Evolutionary conservation across 2,797 vertebrate species (phyloP).

Genomic region (Somateria mollissima): DNA sequence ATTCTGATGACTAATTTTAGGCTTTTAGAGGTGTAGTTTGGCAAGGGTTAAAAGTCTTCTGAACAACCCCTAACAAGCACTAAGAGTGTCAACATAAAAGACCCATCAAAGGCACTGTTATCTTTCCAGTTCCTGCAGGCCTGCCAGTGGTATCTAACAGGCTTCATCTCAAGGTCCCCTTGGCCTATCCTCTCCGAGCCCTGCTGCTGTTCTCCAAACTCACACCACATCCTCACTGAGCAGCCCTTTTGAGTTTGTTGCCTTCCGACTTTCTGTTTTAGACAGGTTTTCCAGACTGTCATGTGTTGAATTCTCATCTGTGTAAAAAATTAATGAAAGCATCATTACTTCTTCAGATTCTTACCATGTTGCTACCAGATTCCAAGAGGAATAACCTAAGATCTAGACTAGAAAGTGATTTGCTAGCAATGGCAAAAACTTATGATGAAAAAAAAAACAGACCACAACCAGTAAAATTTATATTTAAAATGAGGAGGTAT

Average conservation of each 20-base stretch:
- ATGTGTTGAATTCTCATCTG: background rate
- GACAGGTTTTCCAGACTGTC: background rate
- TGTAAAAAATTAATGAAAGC: background rate
- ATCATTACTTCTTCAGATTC: background rate
- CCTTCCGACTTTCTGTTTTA: background rate
- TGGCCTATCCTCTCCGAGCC: background rate
- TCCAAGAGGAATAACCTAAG: background rate
- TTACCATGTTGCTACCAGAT: background rate
- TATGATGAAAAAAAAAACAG: background rate
- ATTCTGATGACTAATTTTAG: background rate
- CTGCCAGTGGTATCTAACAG: background rate
- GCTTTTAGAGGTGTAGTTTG: background rate
- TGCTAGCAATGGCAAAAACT: background rate
- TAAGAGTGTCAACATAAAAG: background rate
- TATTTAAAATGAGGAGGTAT: background rate
- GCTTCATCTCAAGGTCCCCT: background rate
- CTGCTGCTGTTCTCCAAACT: background rate
- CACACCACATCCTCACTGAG: background rate
- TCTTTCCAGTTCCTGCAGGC: background rate
- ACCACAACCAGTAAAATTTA: background rate
- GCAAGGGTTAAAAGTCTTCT: background rate
- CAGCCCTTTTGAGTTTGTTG: background rate
- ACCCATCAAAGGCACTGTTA: background rate
- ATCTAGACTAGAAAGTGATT: background rate
- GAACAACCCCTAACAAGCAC: background rate